Evolutionary conservation across 2,888 invertebrate genomes (phyloP), one percentile per base, ranked within the genome.

Genomic region (Fragum sueziense): DNA sequence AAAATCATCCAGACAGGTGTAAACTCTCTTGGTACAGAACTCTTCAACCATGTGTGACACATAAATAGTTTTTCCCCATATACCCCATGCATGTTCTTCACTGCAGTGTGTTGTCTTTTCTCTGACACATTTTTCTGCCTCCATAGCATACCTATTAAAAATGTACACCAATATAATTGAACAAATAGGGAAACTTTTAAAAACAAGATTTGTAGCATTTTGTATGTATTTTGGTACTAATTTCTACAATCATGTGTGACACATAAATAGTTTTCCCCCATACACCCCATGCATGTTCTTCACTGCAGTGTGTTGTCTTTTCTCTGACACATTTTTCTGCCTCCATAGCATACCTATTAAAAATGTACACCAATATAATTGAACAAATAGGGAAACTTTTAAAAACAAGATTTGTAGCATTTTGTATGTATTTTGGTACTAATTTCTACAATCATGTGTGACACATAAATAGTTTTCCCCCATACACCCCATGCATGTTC

Each of bases 391-490:
- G n/a, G n/a, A n/a, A n/a, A n/a, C n/a, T n/a, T n/a, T n/a, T n/a
- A n/a, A n/a, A n/a, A n/a, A n/a, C n/a, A n/a, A n/a, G n/a, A n/a
- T n/a, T n/a, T n/a, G n/a, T n/a, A n/a, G n/a, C n/a, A n/a, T n/a
- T n/a, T n/a, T n/a, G n/a, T n/a, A n/a, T n/a, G n/a, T n/a, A n/a
- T 74, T 25, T 73, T 57, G 1, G 74, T 65, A 71, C 86, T 85
- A 47, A 72, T 52, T 27, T 70, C 72, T 20, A 78, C 80, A 6
- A 82, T 76, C 27, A 74, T 47, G 22, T 71, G 22, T n/a, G 57
- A 37, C 0, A 72, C 27, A 1, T 65, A 22, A 17, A 33, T 52
- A 3, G 51, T 47, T 14, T 57, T 62, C 17, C 14, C 11, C 76
- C 70, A 71, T 7, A 78, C 37, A 22, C 68, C 67, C 25, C 31